Percentiles rank a stretch among this genome's conserved stretches.
phyloP scores from a whole-genome alignment of 1,140 invertebrate species.

The Halesus radiatus region DNA sequence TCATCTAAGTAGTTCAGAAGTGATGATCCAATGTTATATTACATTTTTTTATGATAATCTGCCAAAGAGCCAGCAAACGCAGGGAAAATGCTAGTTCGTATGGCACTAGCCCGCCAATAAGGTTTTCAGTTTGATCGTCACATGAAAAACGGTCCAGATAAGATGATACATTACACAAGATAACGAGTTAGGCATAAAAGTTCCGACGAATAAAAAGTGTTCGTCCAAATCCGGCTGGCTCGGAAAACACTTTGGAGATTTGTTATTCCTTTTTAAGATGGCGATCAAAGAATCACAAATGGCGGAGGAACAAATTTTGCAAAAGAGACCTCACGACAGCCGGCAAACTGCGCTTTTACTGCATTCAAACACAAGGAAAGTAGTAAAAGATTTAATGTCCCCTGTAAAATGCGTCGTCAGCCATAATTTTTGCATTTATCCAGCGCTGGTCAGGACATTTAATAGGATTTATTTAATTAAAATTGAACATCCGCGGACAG shows the following conservation, averaged over 20 bases:
- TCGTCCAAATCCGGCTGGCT: not conserved
- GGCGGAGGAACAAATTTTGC: not conserved
- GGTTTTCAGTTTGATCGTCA: too few species aligned
- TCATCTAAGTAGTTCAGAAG: too few species aligned
- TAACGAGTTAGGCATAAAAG: too few species aligned
- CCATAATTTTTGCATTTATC: conserved; percentile 56
- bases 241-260: not conserved
- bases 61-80: too few species aligned
- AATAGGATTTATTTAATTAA: conserved; percentile 54
- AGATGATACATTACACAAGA: too few species aligned
- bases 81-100: too few species aligned
- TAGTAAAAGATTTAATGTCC: conserved; percentile 51
- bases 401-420: conserved; percentile 52
- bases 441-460: conserved; percentile 30
- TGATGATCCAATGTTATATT: too few species aligned
- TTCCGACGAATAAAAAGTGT: too few species aligned
- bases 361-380: conserved; percentile 49
- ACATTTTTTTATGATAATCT: too few species aligned
- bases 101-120: too few species aligned
- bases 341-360: conserved; percentile 47
- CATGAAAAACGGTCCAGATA: too few species aligned
- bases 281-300: conserved; percentile 16
- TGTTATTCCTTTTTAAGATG: conserved; percentile 27
- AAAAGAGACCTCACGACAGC: conserved; percentile 26
- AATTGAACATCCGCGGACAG: conserved; percentile 44